A percentile compares a stretch with the other conserved stretches of the same genome.
These are phyloP conservation scores for Xiphophorus birchmanni DNA, from an alignment of 2,797 vertebrate genomes.

Conservation along the genomic window DNA sequence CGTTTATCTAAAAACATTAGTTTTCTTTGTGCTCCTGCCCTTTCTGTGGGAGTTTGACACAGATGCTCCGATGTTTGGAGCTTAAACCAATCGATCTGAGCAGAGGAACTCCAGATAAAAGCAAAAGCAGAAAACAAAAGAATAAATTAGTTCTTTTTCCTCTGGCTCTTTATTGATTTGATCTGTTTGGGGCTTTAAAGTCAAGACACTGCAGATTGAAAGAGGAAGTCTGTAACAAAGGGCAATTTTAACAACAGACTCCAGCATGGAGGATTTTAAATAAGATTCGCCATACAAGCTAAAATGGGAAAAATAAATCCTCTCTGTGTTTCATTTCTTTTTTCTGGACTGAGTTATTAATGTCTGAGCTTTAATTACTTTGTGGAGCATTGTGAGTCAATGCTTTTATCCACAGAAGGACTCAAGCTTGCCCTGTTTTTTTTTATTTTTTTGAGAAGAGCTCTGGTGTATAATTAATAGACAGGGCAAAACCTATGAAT, in stretches of 20 bases:
- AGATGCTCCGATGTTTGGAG: conserved; percentile 37
- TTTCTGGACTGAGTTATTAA: conserved; percentile 64
- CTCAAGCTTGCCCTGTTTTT: conserved; percentile 7
- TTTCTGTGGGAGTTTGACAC: conserved; percentile 20
- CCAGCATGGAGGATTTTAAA: conserved; percentile 40
- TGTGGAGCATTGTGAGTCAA: conserved; percentile 40
- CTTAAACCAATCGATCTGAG: conserved; percentile 50
- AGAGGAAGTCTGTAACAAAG: conserved; percentile 36
- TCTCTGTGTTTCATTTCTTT: conserved; percentile 53
- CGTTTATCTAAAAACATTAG: conserved; percentile 29
- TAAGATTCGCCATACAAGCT: conserved; percentile 41
- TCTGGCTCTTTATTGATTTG: conserved; percentile 55
- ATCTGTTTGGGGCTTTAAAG: conserved; percentile 42
- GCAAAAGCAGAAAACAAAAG: conserved; percentile 25
- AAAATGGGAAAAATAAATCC: conserved; percentile 65
- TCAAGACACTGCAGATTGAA: conserved; percentile 28
- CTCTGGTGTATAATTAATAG: conserved; percentile 61
- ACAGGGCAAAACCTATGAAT: conserved; percentile 61
- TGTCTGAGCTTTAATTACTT: conserved; percentile 69
- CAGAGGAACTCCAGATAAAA: conserved; percentile 18
- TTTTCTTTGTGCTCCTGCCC: conserved; percentile 2
- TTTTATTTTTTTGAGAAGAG: conserved; percentile 21
- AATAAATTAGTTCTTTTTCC: conserved; percentile 32
- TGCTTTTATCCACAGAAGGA: conserved; percentile 54
- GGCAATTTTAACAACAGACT: conserved; percentile 45